Base-by-base conservation (phyloP, 2,888 invertebrate genomes). In the Gisinianus flammeolus region DNA sequence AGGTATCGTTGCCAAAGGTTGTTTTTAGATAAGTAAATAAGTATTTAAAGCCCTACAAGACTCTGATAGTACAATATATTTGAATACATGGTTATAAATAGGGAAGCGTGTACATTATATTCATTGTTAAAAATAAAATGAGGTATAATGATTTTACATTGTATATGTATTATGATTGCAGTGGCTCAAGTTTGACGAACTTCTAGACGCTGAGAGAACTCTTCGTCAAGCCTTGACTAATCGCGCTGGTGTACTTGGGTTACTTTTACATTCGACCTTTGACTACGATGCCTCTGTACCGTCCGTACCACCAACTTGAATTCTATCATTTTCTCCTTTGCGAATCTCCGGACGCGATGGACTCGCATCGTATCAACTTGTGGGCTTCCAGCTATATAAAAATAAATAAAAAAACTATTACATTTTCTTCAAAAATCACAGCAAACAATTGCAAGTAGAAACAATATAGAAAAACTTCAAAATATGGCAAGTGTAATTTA, bases 261-360 rank as follows among this genome's bases (percentile, higher is more conserved):
- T 98, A 0, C 94, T 98, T 93, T 88, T 98, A n/a, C 97, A 98
- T 87, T 96, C 97, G 6, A 97, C 97, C 0, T 96, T 96, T 86
- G 96, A 97, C 88, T 96, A 97, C 86, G 95, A 95, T 28, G 35
- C 31, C 54, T 52, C 70, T 24, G 74, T 74, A 0, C 66, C 74
- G 2, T 19, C 30, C 62, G 30, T 22, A 30, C 22, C 30, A 26
- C 26, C 71, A 30, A 54, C 56, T 19, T 71, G n/a, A 28, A 26
- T n/a, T 54, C 31, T 54, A 44, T 67, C 69, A 76, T 76, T 79
- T 76, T 71, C 62, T 75, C 52, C 66, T 62, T 26, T 71, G 75
- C 3, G 67, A 70, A 54, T 79, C 76, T 22, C 30, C 64, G 3
- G 56, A n/a, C n/a, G n/a, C 26, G 12, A 76, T 26, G 10, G 75